Base-by-base conservation (phyloP, 2,888 invertebrate species). In the Rapana venosa region DNA sequence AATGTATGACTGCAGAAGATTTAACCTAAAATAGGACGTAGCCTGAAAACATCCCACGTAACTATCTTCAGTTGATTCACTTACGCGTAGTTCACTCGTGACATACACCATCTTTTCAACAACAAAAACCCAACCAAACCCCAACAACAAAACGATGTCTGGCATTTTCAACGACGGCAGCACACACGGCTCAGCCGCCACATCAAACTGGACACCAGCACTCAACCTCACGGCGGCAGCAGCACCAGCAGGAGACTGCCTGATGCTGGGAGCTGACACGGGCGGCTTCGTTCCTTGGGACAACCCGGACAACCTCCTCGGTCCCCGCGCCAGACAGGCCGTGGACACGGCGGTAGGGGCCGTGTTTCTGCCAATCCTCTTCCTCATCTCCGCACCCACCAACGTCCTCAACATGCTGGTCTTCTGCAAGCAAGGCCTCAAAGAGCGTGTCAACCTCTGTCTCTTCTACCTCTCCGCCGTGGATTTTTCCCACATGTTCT, bases 371-470 rank as follows among this genome's bases (percentile, higher is more conserved):
- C 35, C 36, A 1, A 30, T 74, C 11, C 56, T 83, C n/a, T 70
- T 84, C 30, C 47, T 84, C 30, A 47, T 88, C 30, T 35, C 56
- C 32, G 36, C 20, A 22, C 70, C 84, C 17, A 35, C 70, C 66
- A 83, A 84, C 66, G n/a, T 70, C 47, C 5, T 88, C 36, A 87
- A 87, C 87, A 66, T 66, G 66, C 22, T 22, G 87, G 87, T 87
- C 15, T 87, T 87, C 36, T 70, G 61, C 35, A 87, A 22, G 5
- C 87, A 87, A 26, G 87, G 87, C 26, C 87, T 87, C 56, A 66
- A 70, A 22, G 87, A 87, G 30, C 61, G 87, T 13, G 30, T 87
- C 87, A 87, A 87, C 87, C 30, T 87, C 22, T 87, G 87, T 30
- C 70, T 87, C 66, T 87, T 87, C 58, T 35, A 11, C 35, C 87